Evolutionary conservation across 1,140 invertebrate species (phyloP).

Genomic region (Wiebesia pumilae): DNA sequence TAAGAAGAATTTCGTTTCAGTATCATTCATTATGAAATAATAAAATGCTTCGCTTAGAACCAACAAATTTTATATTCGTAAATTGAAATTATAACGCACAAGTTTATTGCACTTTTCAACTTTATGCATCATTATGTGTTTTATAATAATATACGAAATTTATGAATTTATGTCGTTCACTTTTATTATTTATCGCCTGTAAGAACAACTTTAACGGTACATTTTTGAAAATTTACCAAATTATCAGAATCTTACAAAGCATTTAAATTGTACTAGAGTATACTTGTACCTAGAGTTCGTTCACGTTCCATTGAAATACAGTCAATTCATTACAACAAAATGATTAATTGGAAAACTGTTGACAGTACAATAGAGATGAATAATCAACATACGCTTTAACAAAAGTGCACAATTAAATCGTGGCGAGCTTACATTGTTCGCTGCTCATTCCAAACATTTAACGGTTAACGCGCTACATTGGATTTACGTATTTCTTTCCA

Average conservation of each 20-base stretch:
- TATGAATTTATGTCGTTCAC: too few relatives aligned
- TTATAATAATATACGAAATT: not conserved
- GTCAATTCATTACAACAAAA: too few relatives aligned
- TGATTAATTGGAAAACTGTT: too few relatives aligned
- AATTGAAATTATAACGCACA: not conserved
- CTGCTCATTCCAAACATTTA: not conserved
- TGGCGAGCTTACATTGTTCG: not conserved
- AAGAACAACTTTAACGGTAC: too few relatives aligned
- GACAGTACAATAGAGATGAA: not conserved
- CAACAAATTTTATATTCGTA: not conserved
- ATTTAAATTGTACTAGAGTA: too few relatives aligned
- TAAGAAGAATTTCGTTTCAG: too few relatives aligned
- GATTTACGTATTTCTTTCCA: not conserved
- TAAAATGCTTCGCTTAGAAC: not conserved
- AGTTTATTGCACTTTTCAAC: not conserved
- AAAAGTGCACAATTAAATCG: not conserved
- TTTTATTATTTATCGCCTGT: too few relatives aligned
- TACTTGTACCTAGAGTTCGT: too few relatives aligned
- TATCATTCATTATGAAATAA: not conserved
- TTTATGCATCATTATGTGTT: not conserved
- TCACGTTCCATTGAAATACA: too few relatives aligned
- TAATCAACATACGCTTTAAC: not conserved
- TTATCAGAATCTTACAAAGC: too few relatives aligned
- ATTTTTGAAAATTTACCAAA: too few relatives aligned
- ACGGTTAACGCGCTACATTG: not conserved